Evolutionary conservation across 2,888 invertebrate genomes (phyloP), one percentile per base, ranked within the genome.

Genomic region (Adelognathus sp.): DNA sequence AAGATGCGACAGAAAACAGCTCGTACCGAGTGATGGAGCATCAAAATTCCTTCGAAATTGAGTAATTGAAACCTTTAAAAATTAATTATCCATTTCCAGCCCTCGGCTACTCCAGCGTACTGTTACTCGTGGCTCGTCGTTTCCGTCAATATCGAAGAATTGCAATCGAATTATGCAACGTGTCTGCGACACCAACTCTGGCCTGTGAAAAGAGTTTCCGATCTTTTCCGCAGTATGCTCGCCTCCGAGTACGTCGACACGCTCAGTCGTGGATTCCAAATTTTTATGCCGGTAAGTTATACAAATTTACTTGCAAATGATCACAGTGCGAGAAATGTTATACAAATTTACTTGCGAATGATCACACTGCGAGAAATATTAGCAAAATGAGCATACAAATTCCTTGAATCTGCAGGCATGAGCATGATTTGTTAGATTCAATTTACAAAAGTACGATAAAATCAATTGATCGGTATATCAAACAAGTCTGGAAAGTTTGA

Each of bases 241-340:
- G 88, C 91, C 14, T 92, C 92, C 27, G 93, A 94, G 9, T 95
- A 94, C 83, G 91, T 94, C 4, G 92, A 92, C 41, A 94, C 95
- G 0, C 87, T 96, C 24, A 92, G 93, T 58, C 94, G 95, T 84
- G 95, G 96, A 77, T 94, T 95, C 86, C 91, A 93, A 54, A 94
- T 96, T 83, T 96, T 96, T 89, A 93, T 95, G 90, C 94, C 95
- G 83, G 95, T 95, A 91, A 83, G 85, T n/a, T 36, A n/a, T 3
- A 36, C 36, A 36, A 9, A 36, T n/a, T 9, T 36, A 11, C 9
- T n/a, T 36, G 2, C 6, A 2, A 2, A n/a, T n/a, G n/a, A n/a
- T 18, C 11, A 36, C 24, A 5, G 39, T 33, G 16, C 39, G 54
- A 3, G 16, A 41, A 11, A 46, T n/a, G 9, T n/a, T 36, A n/a